phyloP scores from a whole-genome alignment of 2,888 invertebrate genomes.

The Malacosoma neustria region DNA sequence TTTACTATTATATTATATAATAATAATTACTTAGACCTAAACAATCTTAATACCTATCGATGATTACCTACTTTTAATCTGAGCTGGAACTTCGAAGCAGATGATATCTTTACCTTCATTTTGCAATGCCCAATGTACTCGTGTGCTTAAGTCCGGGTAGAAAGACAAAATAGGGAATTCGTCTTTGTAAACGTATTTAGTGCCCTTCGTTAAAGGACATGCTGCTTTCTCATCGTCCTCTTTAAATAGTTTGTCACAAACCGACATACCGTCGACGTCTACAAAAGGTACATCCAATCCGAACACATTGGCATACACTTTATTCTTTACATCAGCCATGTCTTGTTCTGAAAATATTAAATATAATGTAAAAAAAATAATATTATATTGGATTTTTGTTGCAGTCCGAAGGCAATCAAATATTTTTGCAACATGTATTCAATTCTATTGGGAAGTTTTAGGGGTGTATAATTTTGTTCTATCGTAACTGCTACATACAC shows the following conservation, averaged over 20 bases:
- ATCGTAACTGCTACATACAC: no score
- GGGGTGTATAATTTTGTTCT: no score
- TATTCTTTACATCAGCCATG: conserved; percentile 66
- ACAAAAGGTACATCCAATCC: conserved; percentile 82
- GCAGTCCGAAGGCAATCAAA: no score
- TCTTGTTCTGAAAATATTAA: conserved; percentile 64
- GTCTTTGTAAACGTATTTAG: conserved; percentile 81
- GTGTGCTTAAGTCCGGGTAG: conserved; percentile 67
- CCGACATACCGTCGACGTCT: conserved; percentile 82
- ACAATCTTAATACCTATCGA: no score
- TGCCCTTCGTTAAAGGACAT: conserved; percentile 81
- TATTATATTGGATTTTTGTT: no score
- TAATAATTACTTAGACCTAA: no score
- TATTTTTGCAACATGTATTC: no score
- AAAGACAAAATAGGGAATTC: conserved; percentile 66
- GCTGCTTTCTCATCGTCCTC: conserved; percentile 72
- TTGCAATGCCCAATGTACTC: conserved; percentile 78
- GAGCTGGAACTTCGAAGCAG: conserved; percentile 83
- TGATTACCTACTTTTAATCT: no score
- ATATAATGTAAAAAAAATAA: no score
- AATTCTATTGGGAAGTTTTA: no score
- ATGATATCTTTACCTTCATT: conserved; percentile 51
- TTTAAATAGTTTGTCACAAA: conserved; percentile 78
- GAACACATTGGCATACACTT: conserved; percentile 77
- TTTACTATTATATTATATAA: no score